Evolutionary conservation across 1,140 invertebrate genomes (phyloP), one percentile per base, ranked within the genome.

Genomic region (Sycophila sp.): DNA sequence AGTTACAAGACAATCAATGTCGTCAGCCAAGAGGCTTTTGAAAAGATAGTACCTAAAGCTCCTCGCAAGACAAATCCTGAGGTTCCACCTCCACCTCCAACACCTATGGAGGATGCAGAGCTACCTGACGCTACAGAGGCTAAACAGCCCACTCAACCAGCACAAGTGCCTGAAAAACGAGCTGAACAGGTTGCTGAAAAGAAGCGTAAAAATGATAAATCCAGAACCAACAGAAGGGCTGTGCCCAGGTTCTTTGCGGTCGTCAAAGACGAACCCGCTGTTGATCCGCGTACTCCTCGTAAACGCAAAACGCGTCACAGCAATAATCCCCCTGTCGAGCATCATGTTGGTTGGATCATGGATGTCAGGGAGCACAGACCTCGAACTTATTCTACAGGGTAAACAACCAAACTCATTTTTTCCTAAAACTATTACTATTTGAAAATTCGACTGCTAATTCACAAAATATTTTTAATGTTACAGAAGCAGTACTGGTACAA

Each of bases 281-380:
- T 90, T 59, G 90, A 91, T 88, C 89, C 88, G 55, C 88, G 80
- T 80, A 94, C 88, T 65, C 91, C 86, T 85, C 87, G 95, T 15
- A 98, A 98, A 86, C 89, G 94, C 65, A 98, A 98, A 88, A 97
- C 96, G 4, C 88, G 94, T 34, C 95, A 98, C 83, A 96, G 94
- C 72, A 92, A 91, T 75, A 97, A 98, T 88, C 96, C 96, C 51
- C 95, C 95, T 0, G 89, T 96, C 45, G 98, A 98, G 81, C 92
- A 95, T 79, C 96, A 98, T 80, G 95, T 99, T 40, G 98, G 98
- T 24, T 99, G 98, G 98, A 92, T 99, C 71, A 93, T 98, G 89
- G 96, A 97, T 83, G 90, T 92, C 5, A 91, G 92, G 76, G 94
- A 95, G 80, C 94, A 96, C 83, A 86, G 93, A 19, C 89, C 90